Conservation (phyloP, 1,140 invertebrate genomes). For the Daktulosphaira vitifoliae region DNA sequence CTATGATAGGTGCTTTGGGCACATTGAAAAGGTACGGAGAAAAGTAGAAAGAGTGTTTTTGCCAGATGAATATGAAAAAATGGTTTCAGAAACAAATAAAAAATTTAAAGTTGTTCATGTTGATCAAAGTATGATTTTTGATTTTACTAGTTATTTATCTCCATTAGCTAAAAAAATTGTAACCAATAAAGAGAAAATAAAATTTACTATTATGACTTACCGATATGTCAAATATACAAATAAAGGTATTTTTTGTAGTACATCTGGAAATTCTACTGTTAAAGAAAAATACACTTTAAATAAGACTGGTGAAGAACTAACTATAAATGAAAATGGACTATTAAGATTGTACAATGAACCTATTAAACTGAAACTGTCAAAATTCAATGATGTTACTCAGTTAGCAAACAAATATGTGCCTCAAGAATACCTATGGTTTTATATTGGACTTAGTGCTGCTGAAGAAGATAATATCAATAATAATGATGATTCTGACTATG, state of each 20-base stretch:
- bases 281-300: neutral
- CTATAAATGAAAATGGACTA: neutral
- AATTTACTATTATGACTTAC: constrained; percentile 15
- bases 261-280: neutral
- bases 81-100: neutral
- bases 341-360: constrained; percentile 1
- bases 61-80: neutral
- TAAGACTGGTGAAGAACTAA: neutral
- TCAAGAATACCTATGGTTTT: constrained; percentile 15
- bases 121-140: neutral
- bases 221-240: neutral
- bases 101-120: constrained; percentile 7
- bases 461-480: neutral
- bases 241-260: neutral
- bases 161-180: constrained; percentile 14
- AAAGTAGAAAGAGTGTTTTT: constrained; percentile 19
- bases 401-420: constrained; percentile 24
- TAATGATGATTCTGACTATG: neutral
- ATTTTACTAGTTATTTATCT: constrained; percentile 1
- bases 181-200: neutral
- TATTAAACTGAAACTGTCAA: neutral
- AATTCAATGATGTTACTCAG: constrained; percentile 8
- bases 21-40: neutral
- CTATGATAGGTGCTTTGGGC: constrained; percentile 31
- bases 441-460: neutral